Evolutionary conservation across 2,888 invertebrate species (phyloP), one percentile per base, ranked within the genome.

Genomic region (Leucophenga montana): DNA sequence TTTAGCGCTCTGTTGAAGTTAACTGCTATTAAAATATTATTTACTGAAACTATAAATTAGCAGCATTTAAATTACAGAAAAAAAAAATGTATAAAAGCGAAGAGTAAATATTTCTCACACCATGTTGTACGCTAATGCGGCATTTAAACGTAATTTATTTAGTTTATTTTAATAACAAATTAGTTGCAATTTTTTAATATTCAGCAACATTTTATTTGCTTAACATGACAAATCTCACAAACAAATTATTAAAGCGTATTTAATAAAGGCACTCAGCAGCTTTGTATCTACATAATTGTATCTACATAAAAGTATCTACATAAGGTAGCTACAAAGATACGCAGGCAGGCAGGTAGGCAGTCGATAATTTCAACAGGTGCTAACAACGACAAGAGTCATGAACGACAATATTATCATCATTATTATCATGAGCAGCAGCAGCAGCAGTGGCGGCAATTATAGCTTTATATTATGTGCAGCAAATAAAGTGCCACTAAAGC

Each of bases 101-200:
- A 66, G 75, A 77, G 73, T 75, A 77, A 72, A 76, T 70, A 61
- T 48, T 64, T 64, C 62, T 64, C 62, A 64, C 62, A 46, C 62
- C 46, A n/a, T 64, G 11, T 39, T 3, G 4, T 39, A 8, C 39
- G 39, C 39, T 62, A 66, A 59, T 68, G 70, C 48, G 64, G 59
- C 13, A 53, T 56, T 18, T 48, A 39, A 62, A n/a, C n/a, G 18
- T 18, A 31, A 67, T 61, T 68, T 62, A 61, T 61, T 39, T 61
- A 39, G 68, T 33, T 64, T 53, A 56, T 39, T 50, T 67, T 66
- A 67, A 67, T 72, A 66, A 69, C 72, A 74, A 76, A 81, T 81
- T 75, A 78, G 70, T 72, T 73, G 80, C 78, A 75, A 82, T 78
- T 81, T 79, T 78, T 81, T 79, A 78, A 79, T 76, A 78, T 74